Percentiles rank a stretch among this genome's conserved stretches.
These are phyloP conservation scores for Cryptotermes secundus DNA, from an alignment of 1,140 invertebrate species.

Conservation along the genomic window DNA sequence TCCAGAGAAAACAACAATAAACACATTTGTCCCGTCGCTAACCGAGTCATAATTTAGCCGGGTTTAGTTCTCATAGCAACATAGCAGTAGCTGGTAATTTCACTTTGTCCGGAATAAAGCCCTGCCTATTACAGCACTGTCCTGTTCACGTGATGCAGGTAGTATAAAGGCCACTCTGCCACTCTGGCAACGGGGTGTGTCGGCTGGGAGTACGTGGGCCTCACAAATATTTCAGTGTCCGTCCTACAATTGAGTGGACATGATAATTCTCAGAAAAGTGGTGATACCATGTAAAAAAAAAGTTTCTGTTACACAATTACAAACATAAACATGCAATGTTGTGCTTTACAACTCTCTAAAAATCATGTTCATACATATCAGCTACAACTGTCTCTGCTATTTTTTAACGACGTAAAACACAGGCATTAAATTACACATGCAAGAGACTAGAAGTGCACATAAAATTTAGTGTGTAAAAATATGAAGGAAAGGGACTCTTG, in stretches of 20 bases:
- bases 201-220: background rate
- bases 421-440: too few relatives aligned
- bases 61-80: background rate
- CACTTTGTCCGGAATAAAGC: conserved; percentile 5
- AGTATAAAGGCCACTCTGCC: background rate
- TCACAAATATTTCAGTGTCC: background rate
- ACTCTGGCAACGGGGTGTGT: background rate
- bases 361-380: background rate
- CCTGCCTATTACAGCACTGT: background rate
- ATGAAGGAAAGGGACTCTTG: too few relatives aligned
- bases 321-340: background rate
- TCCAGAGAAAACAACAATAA: background rate
- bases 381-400: background rate
- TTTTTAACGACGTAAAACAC: background rate
- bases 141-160: conserved; percentile 4
- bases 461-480: too few relatives aligned
- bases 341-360: background rate
- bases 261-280: background rate
- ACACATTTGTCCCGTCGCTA: background rate
- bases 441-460: too few relatives aligned
- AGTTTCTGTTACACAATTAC: background rate
- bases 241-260: background rate
- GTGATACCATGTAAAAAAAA: background rate
- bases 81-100: background rate
- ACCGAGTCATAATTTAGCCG: background rate